These are phyloP conservation scores for Brachystomella parvula DNA, from an alignment of 1,140 invertebrate genomes.

Conservation along the genomic window DNA sequence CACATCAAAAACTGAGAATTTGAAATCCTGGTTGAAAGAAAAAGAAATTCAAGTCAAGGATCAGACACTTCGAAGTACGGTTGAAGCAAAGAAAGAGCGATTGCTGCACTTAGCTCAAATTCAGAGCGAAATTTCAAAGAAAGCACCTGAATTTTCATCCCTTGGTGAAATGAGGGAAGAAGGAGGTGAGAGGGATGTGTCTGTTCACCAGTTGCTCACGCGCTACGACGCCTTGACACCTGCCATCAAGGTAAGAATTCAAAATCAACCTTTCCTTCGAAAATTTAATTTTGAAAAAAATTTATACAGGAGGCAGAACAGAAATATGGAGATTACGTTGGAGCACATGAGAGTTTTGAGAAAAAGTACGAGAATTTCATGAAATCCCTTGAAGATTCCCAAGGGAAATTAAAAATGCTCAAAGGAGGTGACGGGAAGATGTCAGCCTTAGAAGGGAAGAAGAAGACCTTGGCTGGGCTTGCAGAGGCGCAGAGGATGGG, in stretches of 20 bases:
- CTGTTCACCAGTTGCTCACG: conserved; percentile 68
- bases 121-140: conserved; percentile 63
- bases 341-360: conserved; percentile 77
- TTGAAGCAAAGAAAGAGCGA: conserved; percentile 71
- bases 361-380: conserved; percentile 65
- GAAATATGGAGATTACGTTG: conserved; percentile 51
- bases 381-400: conserved; percentile 43
- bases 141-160: conserved; percentile 61
- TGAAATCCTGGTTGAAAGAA: conserved; percentile 76
- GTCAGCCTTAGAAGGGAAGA: neutral
- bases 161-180: conserved; percentile 62
- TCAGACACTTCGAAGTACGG: conserved; percentile 75
- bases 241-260: conserved; percentile 54
- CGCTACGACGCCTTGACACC: conserved; percentile 79
- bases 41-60: conserved; percentile 78
- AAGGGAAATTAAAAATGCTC: neutral
- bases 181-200: conserved; percentile 64
- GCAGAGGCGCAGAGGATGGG: conserved; percentile 71
- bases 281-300: neutral
- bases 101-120: conserved; percentile 67
- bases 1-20: conserved; percentile 56
- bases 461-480: conserved; percentile 58
- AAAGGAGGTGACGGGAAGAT: neutral
- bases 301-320: neutral
- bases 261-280: neutral